Percentiles rank a stretch among this genome's conserved stretches.
Conservation (phyloP, 2,888 invertebrate species). For the Amiota minor region DNA sequence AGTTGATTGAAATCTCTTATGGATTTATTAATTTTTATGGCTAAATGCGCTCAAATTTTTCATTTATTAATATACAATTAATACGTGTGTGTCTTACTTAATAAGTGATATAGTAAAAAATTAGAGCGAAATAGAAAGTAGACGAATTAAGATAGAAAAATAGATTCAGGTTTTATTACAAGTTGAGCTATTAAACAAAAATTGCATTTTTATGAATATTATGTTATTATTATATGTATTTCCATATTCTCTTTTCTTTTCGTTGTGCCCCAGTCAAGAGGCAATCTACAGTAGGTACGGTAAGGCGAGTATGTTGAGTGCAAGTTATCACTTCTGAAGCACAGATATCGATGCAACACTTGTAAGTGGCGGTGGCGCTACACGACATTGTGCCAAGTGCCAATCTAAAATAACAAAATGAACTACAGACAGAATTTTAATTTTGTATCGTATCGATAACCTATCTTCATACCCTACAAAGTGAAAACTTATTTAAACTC, state of each 20-base stretch:
- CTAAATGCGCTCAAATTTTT: too few relatives aligned
- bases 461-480: too few relatives aligned
- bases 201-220: slow-evolving; percentile 13
- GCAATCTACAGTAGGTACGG: neutral
- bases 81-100: too few relatives aligned
- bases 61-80: too few relatives aligned
- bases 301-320: neutral
- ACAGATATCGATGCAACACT: slow-evolving; percentile 5
- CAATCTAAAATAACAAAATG: slow-evolving; percentile 21
- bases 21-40: too few relatives aligned
- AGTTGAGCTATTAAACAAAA: slow-evolving; percentile 23
- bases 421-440: too few relatives aligned
- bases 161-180: neutral
- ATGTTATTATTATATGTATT: neutral
- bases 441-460: too few relatives aligned
- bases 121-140: slow-evolving; percentile 26
- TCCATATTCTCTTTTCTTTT: neutral
- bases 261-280: neutral
- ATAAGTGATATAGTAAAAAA: neutral
- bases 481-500: too few relatives aligned
- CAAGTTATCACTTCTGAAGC: neutral
- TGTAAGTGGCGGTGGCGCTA: slow-evolving; percentile 25
- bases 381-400: slow-evolving; percentile 24
- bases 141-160: slow-evolving; percentile 14
- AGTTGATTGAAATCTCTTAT: too few relatives aligned